phyloP scores from a whole-genome alignment of 2,113 vertebrate species.

The Argyrosomus japonicus region DNA sequence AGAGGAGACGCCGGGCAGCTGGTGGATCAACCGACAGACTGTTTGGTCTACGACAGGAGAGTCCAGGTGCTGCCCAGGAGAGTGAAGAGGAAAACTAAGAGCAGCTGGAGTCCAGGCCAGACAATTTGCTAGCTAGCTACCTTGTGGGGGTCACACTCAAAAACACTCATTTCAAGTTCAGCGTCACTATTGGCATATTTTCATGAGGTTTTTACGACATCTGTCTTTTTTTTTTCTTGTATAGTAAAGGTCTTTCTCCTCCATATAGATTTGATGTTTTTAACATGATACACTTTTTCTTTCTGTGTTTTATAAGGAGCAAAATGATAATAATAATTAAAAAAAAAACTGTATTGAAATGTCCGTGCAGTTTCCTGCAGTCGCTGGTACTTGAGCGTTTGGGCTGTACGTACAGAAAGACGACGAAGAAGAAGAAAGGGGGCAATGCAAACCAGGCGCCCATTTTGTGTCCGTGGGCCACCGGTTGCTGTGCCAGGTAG shows the following conservation, averaged over 20 bases:
- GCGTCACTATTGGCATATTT: constrained; percentile 72
- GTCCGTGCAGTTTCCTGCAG: constrained; percentile 73
- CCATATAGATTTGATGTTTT: constrained; percentile 63
- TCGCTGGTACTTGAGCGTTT: constrained; percentile 69
- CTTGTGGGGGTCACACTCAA: constrained; percentile 55
- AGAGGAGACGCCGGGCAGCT: constrained; percentile 24
- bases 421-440: neutral
- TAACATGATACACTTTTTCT: constrained; percentile 44
- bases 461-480: constrained; percentile 43
- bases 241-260: constrained; percentile 70
- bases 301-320: constrained; percentile 52
- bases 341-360: constrained; percentile 48
- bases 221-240: constrained; percentile 59
- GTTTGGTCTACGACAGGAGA: constrained; percentile 55
- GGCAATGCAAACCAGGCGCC: constrained; percentile 25
- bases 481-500: constrained; percentile 64
- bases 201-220: constrained; percentile 62
- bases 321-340: neutral
- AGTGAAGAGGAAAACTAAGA: constrained; percentile 36
- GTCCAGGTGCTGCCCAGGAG: constrained; percentile 46
- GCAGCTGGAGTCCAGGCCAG: constrained; percentile 55
- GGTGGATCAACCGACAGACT: constrained; percentile 45
- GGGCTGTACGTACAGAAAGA: constrained; percentile 59
- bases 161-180: constrained; percentile 68
- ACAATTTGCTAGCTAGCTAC: constrained; percentile 53